Percentiles rank a stretch among this genome's conserved stretches.
Conservation (phyloP, 2,888 invertebrate species). For the Polia nebulosa region DNA sequence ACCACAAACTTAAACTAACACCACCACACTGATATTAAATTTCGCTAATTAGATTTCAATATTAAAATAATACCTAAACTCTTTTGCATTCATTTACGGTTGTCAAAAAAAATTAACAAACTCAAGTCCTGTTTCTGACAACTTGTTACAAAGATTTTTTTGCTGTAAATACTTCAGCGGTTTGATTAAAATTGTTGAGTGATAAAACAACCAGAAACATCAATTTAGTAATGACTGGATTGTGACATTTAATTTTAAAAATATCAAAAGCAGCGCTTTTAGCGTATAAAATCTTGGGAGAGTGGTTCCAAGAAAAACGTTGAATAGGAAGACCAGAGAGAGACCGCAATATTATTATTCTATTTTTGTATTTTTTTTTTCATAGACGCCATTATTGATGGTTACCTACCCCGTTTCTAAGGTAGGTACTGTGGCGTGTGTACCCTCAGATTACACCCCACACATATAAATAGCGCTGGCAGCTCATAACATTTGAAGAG, state of each 20-base stretch:
- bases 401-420: no score
- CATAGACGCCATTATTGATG: background rate
- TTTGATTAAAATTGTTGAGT: constrained; percentile 41
- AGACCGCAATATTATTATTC: background rate
- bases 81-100: constrained; percentile 42
- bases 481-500: no score
- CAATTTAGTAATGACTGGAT: background rate
- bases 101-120: constrained; percentile 54
- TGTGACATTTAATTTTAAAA: constrained; percentile 40
- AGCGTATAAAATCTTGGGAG: background rate
- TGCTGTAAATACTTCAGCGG: constrained; percentile 29
- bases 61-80: constrained; percentile 36
- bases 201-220: constrained; percentile 29
- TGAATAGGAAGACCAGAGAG: background rate
- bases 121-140: constrained; percentile 55
- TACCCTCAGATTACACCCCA: no score
- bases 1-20: no score
- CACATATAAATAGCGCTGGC: no score
- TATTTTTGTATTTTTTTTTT: background rate
- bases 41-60: background rate
- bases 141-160: constrained; percentile 48
- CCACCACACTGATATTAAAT: background rate
- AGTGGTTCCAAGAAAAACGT: background rate
- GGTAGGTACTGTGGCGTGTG: no score
- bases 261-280: constrained; percentile 5